Evolutionary conservation across 2,888 invertebrate genomes (phyloP).

Genomic region (Auanema freiburgensis): DNA sequence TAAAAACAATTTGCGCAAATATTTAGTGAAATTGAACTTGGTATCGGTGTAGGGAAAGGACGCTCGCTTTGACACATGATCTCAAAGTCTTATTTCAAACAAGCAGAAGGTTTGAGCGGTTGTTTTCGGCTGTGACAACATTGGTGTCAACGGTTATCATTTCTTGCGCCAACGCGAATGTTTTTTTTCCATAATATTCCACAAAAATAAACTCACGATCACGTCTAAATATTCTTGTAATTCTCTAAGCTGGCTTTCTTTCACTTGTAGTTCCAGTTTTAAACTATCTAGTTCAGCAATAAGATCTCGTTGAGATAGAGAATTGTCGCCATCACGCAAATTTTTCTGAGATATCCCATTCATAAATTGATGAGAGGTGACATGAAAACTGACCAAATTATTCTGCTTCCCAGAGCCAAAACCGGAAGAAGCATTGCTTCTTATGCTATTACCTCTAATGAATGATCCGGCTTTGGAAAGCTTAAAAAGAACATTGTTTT

Average conservation of each 20-base stretch:
- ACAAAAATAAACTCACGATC: constrained; percentile 64
- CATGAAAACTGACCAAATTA: background rate
- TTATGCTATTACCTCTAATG: constrained; percentile 30
- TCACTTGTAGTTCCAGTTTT: constrained; percentile 49
- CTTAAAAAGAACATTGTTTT: background rate
- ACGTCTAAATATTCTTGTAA: constrained; percentile 44
- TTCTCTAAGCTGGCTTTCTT: constrained; percentile 43
- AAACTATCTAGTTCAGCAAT: constrained; percentile 53
- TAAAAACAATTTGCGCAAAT: too few species aligned
- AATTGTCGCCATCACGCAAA: constrained; percentile 11
- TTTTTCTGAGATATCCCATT: background rate
- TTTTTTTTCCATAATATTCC: too few species aligned
- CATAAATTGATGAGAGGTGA: background rate
- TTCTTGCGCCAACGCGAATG: too few species aligned
- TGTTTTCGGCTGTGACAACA: too few species aligned
- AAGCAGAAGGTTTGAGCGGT: too few species aligned
- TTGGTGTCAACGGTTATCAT: too few species aligned
- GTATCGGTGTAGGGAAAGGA: too few species aligned
- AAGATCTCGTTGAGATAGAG: constrained; percentile 32
- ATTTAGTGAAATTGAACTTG: too few species aligned
- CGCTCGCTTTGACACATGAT: too few species aligned
- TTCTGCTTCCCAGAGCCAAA: constrained; percentile 29
- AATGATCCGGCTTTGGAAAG: constrained; percentile 30
- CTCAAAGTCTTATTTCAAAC: too few species aligned
- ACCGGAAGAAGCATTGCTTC: constrained; percentile 33